Evolutionary conservation across 2,797 vertebrate genomes (phyloP).

Genomic region (Anolis apletophallus): DNA sequence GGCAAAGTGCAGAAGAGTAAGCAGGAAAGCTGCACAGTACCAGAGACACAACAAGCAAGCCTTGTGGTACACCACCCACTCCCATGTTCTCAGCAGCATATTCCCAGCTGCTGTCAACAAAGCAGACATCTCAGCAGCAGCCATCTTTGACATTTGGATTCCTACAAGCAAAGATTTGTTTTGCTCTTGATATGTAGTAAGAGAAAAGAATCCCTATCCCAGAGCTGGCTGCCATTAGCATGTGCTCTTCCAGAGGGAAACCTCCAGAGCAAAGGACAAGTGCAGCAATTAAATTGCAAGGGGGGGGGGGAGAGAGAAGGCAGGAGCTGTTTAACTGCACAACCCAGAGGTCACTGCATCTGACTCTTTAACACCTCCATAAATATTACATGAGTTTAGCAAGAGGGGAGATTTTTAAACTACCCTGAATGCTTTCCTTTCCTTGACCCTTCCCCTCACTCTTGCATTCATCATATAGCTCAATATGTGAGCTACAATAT

Average conservation of each 20-base stretch:
- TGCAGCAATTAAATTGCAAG: conserved; percentile 84
- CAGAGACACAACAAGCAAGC: conserved; percentile 11
- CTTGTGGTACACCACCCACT: neutral
- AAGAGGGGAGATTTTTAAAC: conserved; percentile 64
- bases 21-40: neutral
- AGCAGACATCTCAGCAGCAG: neutral
- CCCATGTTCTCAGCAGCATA: neutral
- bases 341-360: conserved; percentile 85
- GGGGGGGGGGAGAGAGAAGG: conserved; percentile 55
- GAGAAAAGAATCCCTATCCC: conserved; percentile 48
- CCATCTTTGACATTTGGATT: conserved; percentile 4
- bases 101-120: neutral
- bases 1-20: neutral
- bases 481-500: conserved; percentile 72
- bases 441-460: conserved; percentile 66
- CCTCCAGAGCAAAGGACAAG: conserved; percentile 84
- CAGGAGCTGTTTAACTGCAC: conserved; percentile 88
- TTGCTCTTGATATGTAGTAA: conserved; percentile 56
- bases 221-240: conserved; percentile 76
- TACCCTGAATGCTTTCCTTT: conserved; percentile 51
- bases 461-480: conserved; percentile 61
- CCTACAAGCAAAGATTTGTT: conserved; percentile 48
- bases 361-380: conserved; percentile 84
- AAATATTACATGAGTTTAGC: conserved; percentile 87
- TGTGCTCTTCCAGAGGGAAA: conserved; percentile 74